Evolutionary conservation across 2,888 invertebrate genomes (phyloP), one percentile per base, ranked within the genome.

Genomic region (Conus canariensis): DNA sequence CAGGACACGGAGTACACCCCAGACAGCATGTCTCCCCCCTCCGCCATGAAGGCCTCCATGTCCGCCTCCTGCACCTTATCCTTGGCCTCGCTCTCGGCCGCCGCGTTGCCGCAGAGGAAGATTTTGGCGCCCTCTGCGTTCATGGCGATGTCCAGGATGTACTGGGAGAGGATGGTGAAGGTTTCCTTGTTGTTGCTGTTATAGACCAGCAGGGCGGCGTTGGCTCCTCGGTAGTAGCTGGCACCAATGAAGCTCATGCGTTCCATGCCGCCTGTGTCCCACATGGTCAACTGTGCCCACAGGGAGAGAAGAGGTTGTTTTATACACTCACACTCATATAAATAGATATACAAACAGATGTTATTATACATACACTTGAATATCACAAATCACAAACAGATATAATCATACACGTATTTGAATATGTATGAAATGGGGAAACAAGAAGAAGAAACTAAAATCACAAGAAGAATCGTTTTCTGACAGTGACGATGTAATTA

Each of bases 181-280:
- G 99, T 98, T 74, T 99, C 98, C 14, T 98, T 97, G 97, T 98
- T 98, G 95, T 98, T 98, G 92, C 98, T 97, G 74, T 98, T 98
- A 97, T 99, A 99, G 10, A 99, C 98, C 92, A 99, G 97, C 94
- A 99, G 97, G 90, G 99, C 99, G 91, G 98, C 99, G 96, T 99
- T 98, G 6, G 99, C 98, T 97, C 98, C 98, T 96, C 99, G 99
- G 96, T 99, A 99, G 96, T 99, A 99, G 95, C 98, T 98, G 60
- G 98, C 98, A 19, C 99, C 99, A 45, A 99, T 98, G 6, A 98
- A 98, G 85, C 99, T 99, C 92, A 99, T 98, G 94, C 99, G 97
- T 96, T 99, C 99, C 98, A 99, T 98, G 87, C 99, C 99, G 93
- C 99, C 99, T 74, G 99, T 99, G 96, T 99, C 99, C 99, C 99